phyloP scores from a whole-genome alignment of 2,113 vertebrate species.

The Eublepharis macularius region DNA sequence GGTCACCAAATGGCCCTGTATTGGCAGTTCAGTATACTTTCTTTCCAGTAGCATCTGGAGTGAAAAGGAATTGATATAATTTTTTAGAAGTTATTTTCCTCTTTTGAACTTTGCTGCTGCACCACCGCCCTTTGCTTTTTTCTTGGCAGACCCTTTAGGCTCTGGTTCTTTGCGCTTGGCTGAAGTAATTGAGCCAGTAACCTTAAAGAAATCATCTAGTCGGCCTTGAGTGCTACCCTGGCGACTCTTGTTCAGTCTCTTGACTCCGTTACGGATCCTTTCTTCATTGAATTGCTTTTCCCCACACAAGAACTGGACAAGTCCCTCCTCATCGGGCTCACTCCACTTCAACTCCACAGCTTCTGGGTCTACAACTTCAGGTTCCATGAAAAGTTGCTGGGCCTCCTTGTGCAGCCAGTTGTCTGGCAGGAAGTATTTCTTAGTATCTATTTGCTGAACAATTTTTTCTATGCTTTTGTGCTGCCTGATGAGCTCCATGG shows the following conservation, averaged over 20 bases:
- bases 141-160: slow-evolving; percentile 85
- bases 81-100: slow-evolving; percentile 72
- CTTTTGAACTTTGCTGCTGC: slow-evolving; percentile 78
- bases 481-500: slow-evolving; percentile 92
- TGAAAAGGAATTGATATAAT: rapidly evolving
- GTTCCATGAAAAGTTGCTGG: slow-evolving; percentile 86
- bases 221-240: slow-evolving; percentile 95
- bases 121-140: slow-evolving; percentile 83
- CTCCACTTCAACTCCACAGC: slow-evolving; percentile 87
- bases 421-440: slow-evolving; percentile 87
- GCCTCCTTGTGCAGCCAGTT: slow-evolving; percentile 94
- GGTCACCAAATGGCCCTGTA: not conserved
- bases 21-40: not conserved
- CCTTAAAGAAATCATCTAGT: slow-evolving; percentile 93
- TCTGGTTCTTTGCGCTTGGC: slow-evolving; percentile 90
- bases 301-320: slow-evolving; percentile 87
- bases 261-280: slow-evolving; percentile 87
- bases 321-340: slow-evolving; percentile 86
- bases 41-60: not conserved
- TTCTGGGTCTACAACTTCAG: slow-evolving; percentile 85
- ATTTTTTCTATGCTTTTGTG: slow-evolving; percentile 93
- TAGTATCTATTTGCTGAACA: slow-evolving; percentile 86
- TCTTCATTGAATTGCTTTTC: slow-evolving; percentile 98
- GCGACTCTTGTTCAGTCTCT: slow-evolving; percentile 88
- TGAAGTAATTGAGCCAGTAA: slow-evolving; percentile 92